Percentiles rank a stretch among this genome's conserved stretches.
These are phyloP conservation scores for Eulimnadia texana DNA, from an alignment of 1,140 invertebrate genomes.

Conservation along the genomic window DNA sequence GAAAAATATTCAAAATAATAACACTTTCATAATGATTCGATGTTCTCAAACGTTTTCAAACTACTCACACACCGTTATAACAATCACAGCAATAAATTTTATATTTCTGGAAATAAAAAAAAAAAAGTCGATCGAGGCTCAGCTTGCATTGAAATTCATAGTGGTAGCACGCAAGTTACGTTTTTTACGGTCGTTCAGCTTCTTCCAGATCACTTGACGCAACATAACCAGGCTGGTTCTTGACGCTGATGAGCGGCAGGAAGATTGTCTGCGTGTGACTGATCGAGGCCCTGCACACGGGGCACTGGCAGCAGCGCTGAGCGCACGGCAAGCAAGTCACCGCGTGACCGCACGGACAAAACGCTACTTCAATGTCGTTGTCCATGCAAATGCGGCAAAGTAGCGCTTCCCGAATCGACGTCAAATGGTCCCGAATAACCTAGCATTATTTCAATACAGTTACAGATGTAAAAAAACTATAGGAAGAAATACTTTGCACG, in stretches of 20 bases:
- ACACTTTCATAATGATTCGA: no score
- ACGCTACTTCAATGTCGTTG: conserved; percentile 55
- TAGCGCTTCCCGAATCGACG: conserved; percentile 48
- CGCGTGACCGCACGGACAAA: conserved; percentile 69
- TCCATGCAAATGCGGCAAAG: conserved; percentile 74
- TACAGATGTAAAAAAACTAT: no score
- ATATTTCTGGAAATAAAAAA: no score
- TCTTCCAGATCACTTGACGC: neutral
- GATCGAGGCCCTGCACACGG: conserved; percentile 56
- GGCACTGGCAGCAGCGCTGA: conserved; percentile 52
- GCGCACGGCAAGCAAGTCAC: conserved; percentile 58
- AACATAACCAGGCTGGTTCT: neutral
- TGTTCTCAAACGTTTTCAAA: no score
- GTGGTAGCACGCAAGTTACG: neutral
- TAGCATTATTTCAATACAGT: no score
- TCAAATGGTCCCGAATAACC: conserved; percentile 31
- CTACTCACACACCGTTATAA: no score
- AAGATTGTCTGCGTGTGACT: conserved; percentile 54
- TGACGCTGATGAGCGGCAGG: conserved; percentile 34
- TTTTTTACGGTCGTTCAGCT: neutral
- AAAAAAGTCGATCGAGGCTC: no score
- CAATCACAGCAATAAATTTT: no score
- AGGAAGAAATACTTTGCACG: neutral
- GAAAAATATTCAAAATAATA: no score
- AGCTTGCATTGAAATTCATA: neutral